Base-by-base conservation (phyloP, 2,888 invertebrate genomes). In the Alviniconcha strummeri region DNA sequence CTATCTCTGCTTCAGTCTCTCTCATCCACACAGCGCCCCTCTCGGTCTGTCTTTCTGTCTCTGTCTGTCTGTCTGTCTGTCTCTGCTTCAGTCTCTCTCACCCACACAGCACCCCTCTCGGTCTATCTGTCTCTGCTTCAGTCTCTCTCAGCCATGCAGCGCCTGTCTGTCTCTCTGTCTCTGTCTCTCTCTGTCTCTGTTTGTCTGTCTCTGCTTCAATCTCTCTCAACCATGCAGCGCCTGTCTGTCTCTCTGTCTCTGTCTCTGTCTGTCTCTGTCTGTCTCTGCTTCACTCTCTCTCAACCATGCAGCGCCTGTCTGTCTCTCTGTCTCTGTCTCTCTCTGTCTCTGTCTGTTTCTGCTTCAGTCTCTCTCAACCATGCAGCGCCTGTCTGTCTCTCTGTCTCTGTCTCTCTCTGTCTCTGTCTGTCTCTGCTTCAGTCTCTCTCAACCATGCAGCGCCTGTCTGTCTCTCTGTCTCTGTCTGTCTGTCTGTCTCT, bases 21-120 rank as follows among this genome's bases (percentile, higher is more conserved):
- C n/a, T n/a, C n/a, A n/a, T n/a, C n/a, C n/a, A n/a, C n/a, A n/a
- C n/a, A n/a, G n/a, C n/a, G n/a, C n/a, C n/a, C n/a, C n/a, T n/a
- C n/a, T n/a, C n/a, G n/a, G 8, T 64, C 11, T 64, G 11, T 64
- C 64, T 64, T 1, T 64, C 64, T 64, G 11, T 64, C 64, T 72
- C 72, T 72, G 36, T 72, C 72, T 72, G 36, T 72, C 36, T 72
- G 36, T 19, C 72, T 72, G 13, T 72, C 36, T 72, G 36, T 72
- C 36, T 72, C 36, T 72, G 36, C 52, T 52, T 72, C 72, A 36
- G 36, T 72, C 72, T 72, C 36, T 72, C 72, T 36, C 36, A 0
- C 36, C 36, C n/a, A n/a, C n/a, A n/a, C n/a, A n/a, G n/a, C n/a
- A n/a, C n/a, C n/a, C n/a, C n/a, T n/a, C n/a, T n/a, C n/a, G n/a